These are phyloP conservation scores for Orientallactaga bullata DNA, from an alignment of 2,113 vertebrate species.

Conservation along the genomic window DNA sequence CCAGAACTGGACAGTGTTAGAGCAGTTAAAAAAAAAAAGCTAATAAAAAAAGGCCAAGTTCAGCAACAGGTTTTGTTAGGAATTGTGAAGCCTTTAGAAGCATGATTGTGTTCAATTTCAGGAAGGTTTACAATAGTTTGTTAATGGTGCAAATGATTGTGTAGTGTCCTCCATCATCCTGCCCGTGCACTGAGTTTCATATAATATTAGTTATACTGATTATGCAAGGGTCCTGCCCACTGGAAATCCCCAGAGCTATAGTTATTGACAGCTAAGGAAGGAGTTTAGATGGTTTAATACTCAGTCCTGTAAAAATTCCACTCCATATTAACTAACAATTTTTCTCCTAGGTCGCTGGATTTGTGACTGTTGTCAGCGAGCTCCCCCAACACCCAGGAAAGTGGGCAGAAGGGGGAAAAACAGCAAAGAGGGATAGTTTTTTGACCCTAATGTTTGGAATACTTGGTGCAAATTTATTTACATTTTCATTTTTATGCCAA, in stretches of 20 bases:
- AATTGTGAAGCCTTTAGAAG: background rate
- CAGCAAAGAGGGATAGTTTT: constrained; percentile 91
- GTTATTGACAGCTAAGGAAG: constrained; percentile 44
- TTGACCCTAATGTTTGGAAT: constrained; percentile 74
- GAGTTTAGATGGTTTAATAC: constrained; percentile 64
- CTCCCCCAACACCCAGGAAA: constrained; percentile 92
- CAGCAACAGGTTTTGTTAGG: background rate
- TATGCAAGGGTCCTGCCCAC: background rate
- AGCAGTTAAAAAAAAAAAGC: background rate
- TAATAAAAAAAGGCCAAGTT: background rate
- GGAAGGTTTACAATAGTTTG: background rate
- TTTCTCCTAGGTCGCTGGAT: constrained; percentile 95
- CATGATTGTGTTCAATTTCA: background rate
- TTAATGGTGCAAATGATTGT: background rate
- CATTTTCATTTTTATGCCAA: constrained; percentile 87
- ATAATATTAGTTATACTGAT: background rate
- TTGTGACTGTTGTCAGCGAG: constrained; percentile 96
- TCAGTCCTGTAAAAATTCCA: constrained; percentile 67
- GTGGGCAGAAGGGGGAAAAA: constrained; percentile 93
- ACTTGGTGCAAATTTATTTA: constrained; percentile 87
- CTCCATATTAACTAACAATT: constrained; percentile 71
- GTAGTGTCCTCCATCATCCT: too few species aligned
- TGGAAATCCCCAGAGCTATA: background rate
- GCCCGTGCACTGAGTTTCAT: background rate
- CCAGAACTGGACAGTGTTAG: background rate